These are phyloP conservation scores for Momotus momota DNA, from an alignment of 2,797 vertebrate species.

Conservation along the genomic window DNA sequence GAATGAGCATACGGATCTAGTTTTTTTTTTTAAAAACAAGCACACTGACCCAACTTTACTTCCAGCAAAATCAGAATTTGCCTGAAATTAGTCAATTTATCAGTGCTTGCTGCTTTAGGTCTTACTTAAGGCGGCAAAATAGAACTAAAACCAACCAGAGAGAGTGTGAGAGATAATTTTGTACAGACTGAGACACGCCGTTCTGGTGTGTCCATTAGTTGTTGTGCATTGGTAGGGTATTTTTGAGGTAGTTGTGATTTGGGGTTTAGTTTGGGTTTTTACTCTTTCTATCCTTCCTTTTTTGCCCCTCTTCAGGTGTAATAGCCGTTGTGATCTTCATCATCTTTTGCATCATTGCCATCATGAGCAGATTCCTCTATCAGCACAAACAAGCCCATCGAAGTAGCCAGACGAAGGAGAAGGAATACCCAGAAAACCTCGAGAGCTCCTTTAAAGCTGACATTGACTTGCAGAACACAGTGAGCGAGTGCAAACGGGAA, in stretches of 20 bases:
- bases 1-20: neutral
- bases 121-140: neutral
- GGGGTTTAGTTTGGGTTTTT: neutral
- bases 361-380: constrained; percentile 91
- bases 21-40: neutral
- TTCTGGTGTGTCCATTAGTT: neutral
- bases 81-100: neutral
- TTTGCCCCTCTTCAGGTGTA: constrained; percentile 81
- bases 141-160: neutral
- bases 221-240: neutral
- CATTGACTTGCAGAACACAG: constrained; percentile 90
- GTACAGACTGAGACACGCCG: neutral
- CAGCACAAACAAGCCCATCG: constrained; percentile 87
- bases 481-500: constrained; percentile 93
- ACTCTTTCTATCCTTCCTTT: neutral
- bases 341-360: constrained; percentile 87
- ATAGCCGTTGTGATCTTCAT: constrained; percentile 94
- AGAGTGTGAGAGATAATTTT: neutral
- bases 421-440: constrained; percentile 86
- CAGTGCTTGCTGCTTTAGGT: neutral
- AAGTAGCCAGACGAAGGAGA: constrained; percentile 83
- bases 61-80: neutral
- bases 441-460: constrained; percentile 85
- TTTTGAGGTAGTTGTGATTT: neutral
- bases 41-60: neutral